Conservation (phyloP, 53 echinoderm and acorn worm species). For the Crossaster papposus region DNA sequence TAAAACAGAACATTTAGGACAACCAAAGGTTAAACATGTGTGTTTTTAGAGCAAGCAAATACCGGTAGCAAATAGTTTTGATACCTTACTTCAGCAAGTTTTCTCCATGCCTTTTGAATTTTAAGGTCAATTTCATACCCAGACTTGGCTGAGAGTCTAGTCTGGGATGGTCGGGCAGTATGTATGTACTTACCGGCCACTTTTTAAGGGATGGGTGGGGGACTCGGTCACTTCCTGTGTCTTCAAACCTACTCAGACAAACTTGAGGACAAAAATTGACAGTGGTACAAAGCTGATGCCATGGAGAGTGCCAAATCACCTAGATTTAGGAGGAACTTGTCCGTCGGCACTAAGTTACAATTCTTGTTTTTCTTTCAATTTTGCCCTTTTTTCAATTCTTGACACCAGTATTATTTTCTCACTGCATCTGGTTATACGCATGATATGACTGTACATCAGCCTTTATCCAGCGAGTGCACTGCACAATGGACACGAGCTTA, state of each 20-base stretch:
- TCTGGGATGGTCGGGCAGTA: conserved; percentile 7
- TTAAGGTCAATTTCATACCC: neutral
- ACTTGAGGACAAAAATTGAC: conserved; percentile 35
- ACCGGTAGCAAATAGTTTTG: neutral
- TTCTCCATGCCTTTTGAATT: neutral
- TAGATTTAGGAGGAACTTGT: neutral
- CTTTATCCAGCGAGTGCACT: too few relatives aligned
- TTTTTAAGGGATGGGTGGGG: conserved; percentile 40
- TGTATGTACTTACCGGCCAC: neutral
- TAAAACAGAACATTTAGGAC: too few relatives aligned
- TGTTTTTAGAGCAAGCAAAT: too few relatives aligned
- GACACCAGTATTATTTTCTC: too few relatives aligned
- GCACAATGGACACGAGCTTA: too few relatives aligned
- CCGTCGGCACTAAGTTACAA: too few relatives aligned
- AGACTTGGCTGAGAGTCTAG: conserved; percentile 21
- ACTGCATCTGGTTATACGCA: too few relatives aligned
- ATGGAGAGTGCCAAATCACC: conserved; percentile 1
- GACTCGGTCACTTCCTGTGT: conserved; percentile 51
- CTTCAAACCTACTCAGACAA: conserved; percentile 25
- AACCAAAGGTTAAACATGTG: too few relatives aligned
- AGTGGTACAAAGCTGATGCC: conserved; percentile 16
- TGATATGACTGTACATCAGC: too few relatives aligned
- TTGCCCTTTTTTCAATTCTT: too few relatives aligned
- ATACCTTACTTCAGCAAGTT: neutral
- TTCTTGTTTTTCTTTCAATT: too few relatives aligned